Conservation (phyloP, 1,140 invertebrate species). For the Ooceraea biroi region DNA sequence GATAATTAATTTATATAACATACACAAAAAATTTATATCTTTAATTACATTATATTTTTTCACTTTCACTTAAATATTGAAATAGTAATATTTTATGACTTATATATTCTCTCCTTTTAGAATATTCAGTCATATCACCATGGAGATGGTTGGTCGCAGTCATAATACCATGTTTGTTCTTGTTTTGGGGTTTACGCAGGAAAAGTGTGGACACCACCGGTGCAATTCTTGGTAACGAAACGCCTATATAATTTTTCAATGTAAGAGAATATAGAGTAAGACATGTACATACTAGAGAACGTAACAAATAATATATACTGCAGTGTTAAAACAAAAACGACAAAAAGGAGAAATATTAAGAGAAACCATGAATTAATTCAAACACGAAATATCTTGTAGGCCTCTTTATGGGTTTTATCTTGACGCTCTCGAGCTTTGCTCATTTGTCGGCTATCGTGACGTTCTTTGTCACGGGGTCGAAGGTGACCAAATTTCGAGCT, state of each 20-base stretch:
- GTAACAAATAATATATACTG: slow-evolving; percentile 27
- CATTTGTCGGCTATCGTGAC: slow-evolving; percentile 91
- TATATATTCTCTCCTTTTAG: slow-evolving; percentile 82
- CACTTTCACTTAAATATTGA: slow-evolving; percentile 8
- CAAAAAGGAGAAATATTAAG: neutral
- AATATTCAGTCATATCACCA: slow-evolving; percentile 89
- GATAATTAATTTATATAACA: too few relatives aligned
- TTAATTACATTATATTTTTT: slow-evolving; percentile 46
- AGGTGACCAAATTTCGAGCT: slow-evolving; percentile 92
- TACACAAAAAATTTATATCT: slow-evolving; percentile 12
- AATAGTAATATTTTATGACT: neutral
- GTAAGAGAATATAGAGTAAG: slow-evolving; percentile 6
- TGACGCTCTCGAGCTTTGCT: slow-evolving; percentile 92
- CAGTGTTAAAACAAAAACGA: neutral
- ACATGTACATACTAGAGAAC: neutral
- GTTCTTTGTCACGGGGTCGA: slow-evolving; percentile 94
- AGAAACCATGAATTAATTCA: slow-evolving; percentile 14
- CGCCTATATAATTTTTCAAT: slow-evolving; percentile 26
- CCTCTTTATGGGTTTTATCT: slow-evolving; percentile 91
- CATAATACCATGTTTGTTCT: slow-evolving; percentile 89
- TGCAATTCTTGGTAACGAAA: slow-evolving; percentile 88
- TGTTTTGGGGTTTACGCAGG: slow-evolving; percentile 89
- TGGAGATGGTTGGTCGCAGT: slow-evolving; percentile 91
- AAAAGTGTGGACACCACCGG: slow-evolving; percentile 91
- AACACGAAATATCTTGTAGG: slow-evolving; percentile 84